Evolutionary conservation across 2,113 vertebrate species (phyloP).

Genomic region (Melanotaenia duboulayi): DNA sequence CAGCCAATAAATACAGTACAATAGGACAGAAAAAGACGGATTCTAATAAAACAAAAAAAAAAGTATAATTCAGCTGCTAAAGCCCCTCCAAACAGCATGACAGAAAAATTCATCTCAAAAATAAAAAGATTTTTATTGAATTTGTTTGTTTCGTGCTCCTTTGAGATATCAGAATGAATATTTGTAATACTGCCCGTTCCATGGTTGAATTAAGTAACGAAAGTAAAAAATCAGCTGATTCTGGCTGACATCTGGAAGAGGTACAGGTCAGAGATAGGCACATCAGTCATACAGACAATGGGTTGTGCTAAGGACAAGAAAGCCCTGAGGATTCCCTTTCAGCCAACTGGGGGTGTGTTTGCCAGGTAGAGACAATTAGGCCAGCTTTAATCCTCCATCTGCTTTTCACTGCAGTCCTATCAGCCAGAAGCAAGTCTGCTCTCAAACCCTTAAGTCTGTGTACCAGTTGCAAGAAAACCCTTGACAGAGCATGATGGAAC

Average conservation of each 20-base stretch:
- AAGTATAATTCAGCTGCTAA: conserved; percentile 1
- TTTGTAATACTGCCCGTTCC: not conserved
- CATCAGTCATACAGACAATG: conserved; percentile 62
- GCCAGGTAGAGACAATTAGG: conserved; percentile 77
- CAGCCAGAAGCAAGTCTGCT: conserved; percentile 54
- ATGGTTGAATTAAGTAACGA: not conserved
- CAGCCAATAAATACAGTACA: conserved; percentile 21
- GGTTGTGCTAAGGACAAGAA: conserved; percentile 42
- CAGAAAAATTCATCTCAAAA: conserved; percentile 28
- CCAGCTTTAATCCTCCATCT: conserved; percentile 80
- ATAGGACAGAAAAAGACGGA: conserved; percentile 2
- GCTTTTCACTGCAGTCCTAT: conserved; percentile 52
- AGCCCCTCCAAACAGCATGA: not conserved
- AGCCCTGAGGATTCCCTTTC: conserved; percentile 55
- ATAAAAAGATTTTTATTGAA: conserved; percentile 25
- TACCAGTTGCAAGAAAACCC: conserved; percentile 53
- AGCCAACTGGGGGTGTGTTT: conserved; percentile 70
- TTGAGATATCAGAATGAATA: conserved; percentile 34
- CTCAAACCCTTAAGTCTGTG: conserved; percentile 45
- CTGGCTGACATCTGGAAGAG: conserved; percentile 13
- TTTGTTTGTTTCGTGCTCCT: conserved; percentile 29
- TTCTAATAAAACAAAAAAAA: not conserved
- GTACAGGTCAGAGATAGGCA: conserved; percentile 44
- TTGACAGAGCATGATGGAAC: conserved; percentile 54
- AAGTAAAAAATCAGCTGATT: not conserved